Evolutionary conservation across 2,797 vertebrate genomes (phyloP).

Genomic region (Falco novaeseelandiae): DNA sequence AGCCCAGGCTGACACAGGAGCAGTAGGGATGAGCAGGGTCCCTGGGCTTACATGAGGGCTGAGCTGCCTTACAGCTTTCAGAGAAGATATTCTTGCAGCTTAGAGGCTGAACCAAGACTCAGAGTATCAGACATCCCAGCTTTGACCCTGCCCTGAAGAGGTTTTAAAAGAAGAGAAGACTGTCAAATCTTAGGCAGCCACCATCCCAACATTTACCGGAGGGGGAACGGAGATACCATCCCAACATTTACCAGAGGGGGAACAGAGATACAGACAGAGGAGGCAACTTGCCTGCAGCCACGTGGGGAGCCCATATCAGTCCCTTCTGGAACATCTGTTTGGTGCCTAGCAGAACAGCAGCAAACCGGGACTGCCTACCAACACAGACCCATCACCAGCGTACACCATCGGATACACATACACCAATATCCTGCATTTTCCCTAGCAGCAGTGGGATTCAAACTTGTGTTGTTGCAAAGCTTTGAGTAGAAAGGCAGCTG

Average conservation of each 20-base stretch:
- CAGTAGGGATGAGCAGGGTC: too few species aligned
- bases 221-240: background rate
- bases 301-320: fast-evolving
- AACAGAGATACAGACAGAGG: background rate
- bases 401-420: fast-evolving
- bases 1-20: background rate
- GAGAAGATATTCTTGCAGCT: background rate
- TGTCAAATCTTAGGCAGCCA: background rate
- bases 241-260: background rate
- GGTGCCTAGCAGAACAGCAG: background rate
- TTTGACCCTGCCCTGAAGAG: background rate
- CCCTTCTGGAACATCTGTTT: too few species aligned
- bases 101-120: background rate
- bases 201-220: background rate
- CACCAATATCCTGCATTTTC: background rate
- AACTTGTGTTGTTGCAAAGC: background rate
- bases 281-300: background rate
- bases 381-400: background rate
- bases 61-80: background rate
- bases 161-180: background rate
- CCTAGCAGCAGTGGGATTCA: background rate
- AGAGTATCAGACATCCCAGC: background rate
- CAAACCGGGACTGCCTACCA: too few species aligned
- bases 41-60: background rate
- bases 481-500: background rate